These are phyloP conservation scores for Drosophila nebulosa DNA, from an alignment of 1,140 invertebrate genomes.

Conservation along the genomic window DNA sequence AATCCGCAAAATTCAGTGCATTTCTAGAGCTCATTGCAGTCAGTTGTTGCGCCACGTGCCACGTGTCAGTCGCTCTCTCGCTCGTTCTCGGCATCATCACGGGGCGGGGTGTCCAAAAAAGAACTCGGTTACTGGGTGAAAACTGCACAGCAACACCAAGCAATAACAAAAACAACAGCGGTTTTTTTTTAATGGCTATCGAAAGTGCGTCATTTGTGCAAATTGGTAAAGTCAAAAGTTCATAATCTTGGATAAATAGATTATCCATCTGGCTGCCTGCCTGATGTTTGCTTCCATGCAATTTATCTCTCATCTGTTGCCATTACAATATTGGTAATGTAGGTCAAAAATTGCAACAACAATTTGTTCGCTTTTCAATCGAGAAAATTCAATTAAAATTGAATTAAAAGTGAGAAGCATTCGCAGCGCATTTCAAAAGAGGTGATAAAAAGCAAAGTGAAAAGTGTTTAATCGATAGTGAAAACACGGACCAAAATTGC, in stretches of 20 bases:
- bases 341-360: constrained; percentile 52
- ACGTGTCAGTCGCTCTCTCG: constrained; percentile 14
- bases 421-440: constrained; percentile 33
- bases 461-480: constrained; percentile 3
- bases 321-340: constrained; percentile 48
- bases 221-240: constrained; percentile 38
- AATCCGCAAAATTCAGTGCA: constrained; percentile 66
- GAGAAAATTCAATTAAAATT: constrained; percentile 46
- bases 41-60: constrained; percentile 30
- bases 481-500: constrained; percentile 42
- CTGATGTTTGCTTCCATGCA: too few relatives aligned
- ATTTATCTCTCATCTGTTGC: constrained; percentile 51
- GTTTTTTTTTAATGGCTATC: constrained; percentile 2
- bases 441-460: constrained; percentile 12
- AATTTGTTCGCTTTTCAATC: constrained; percentile 20
- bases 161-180: constrained; percentile 10
- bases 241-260: constrained; percentile 17
- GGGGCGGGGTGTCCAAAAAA: constrained; percentile 53
- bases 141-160: constrained; percentile 44
- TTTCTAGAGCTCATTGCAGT: constrained; percentile 60
- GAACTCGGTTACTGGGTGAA: constrained; percentile 76
- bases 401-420: constrained; percentile 57
- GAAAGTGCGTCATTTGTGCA: constrained; percentile 18
- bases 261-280: not conserved
- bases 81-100: constrained; percentile 10